These are phyloP conservation scores for Torymus aiolomorphi DNA, from an alignment of 2,888 invertebrate genomes.

Conservation along the genomic window DNA sequence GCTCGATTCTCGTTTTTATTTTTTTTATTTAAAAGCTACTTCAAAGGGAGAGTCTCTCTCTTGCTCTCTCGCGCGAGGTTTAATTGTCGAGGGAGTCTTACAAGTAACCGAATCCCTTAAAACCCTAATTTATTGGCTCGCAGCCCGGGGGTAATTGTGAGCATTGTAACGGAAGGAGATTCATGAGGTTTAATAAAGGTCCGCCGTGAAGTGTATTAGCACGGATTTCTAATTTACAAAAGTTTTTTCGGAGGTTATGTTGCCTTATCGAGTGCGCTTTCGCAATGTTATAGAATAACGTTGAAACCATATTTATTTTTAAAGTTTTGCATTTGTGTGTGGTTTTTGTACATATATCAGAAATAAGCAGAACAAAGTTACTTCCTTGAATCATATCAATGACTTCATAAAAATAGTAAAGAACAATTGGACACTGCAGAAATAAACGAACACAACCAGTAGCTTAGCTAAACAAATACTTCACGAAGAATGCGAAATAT, in stretches of 20 bases:
- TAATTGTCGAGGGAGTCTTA: constrained; percentile 47
- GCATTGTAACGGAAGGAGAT: constrained; percentile 13
- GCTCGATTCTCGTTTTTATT: neutral
- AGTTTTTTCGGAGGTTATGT: neutral
- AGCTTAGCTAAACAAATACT: too few relatives aligned
- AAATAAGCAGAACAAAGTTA: too few relatives aligned
- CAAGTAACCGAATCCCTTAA: constrained; percentile 26
- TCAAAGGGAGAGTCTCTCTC: neutral
- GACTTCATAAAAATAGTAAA: too few relatives aligned
- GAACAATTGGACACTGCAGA: too few relatives aligned
- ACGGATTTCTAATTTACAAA: constrained; percentile 4
- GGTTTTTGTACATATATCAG: too few relatives aligned
- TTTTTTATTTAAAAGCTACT: neutral
- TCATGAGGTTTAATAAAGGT: neutral
- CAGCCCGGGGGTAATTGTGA: constrained; percentile 32
- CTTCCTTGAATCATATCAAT: too few relatives aligned
- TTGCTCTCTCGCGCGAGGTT: constrained; percentile 6
- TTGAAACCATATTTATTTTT: too few relatives aligned
- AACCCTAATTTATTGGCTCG: constrained; percentile 45
- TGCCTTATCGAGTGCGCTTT: neutral
- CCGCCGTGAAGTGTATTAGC: neutral
- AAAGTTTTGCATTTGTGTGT: too few relatives aligned
- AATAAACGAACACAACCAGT: too few relatives aligned
- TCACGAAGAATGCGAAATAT: constrained; percentile 1
- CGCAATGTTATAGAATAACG: too few relatives aligned